These are phyloP conservation scores for Chaetorhynchus papuensis DNA, from an alignment of 2,113 vertebrate genomes.

Conservation along the genomic window DNA sequence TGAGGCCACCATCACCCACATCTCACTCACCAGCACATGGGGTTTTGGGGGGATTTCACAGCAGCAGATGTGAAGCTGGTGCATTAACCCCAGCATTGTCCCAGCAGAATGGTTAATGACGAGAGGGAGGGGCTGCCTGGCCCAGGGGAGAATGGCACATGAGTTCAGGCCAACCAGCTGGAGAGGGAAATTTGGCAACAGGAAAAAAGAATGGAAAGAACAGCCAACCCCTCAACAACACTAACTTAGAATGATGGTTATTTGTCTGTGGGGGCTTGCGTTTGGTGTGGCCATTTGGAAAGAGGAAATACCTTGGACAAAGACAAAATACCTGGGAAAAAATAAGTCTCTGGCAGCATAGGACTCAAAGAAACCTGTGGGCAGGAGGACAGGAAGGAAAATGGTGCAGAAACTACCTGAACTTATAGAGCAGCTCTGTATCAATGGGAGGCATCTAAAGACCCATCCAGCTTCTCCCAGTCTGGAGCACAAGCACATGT, in stretches of 20 bases:
- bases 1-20: neutral
- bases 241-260: rapidly evolving
- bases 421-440: neutral
- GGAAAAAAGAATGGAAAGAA: neutral
- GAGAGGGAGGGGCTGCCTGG: neutral
- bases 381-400: neutral
- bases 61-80: neutral
- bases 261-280: neutral
- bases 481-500: neutral
- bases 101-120: neutral
- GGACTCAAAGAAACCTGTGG: neutral
- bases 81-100: neutral
- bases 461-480: neutral
- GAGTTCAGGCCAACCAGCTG: neutral
- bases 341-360: rapidly evolving
- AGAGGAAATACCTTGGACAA: slow-evolving; percentile 8
- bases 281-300: neutral
- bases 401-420: neutral
- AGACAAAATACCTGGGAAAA: neutral
- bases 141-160: neutral
- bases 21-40: neutral
- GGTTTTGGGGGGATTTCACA: neutral
- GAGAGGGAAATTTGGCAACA: neutral
- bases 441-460: neutral
- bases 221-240: neutral